A percentile compares a stretch with the other conserved stretches of the same genome.
Evolutionary conservation across 2,888 invertebrate species (phyloP).

Genomic region (Drosophila percnosoma): DNA sequence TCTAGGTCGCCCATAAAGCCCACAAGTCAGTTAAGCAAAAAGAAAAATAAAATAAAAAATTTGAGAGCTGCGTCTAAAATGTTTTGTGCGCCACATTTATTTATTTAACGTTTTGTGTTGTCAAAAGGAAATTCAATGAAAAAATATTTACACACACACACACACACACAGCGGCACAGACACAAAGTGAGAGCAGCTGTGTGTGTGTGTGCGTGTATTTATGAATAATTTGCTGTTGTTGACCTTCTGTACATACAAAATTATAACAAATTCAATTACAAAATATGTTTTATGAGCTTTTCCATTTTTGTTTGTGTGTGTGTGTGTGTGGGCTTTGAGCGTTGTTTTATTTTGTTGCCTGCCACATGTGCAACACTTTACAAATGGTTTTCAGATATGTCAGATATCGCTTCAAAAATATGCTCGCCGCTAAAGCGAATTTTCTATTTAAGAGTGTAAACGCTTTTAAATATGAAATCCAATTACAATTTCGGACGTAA

Average conservation of each 20-base stretch:
- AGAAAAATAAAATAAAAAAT: slow-evolving; percentile 51
- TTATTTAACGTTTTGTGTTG: slow-evolving; percentile 69
- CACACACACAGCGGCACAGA: neutral
- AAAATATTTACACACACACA: slow-evolving; percentile 34
- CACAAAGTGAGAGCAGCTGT: slow-evolving; percentile 7
- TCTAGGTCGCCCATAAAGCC: slow-evolving; percentile 32
- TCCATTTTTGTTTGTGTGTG: neutral
- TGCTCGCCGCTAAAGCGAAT: neutral
- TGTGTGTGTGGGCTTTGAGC: slow-evolving; percentile 4
- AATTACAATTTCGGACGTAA: neutral
- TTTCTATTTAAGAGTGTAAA: neutral
- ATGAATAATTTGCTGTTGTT: slow-evolving; percentile 47
- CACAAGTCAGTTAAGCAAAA: slow-evolving; percentile 72
- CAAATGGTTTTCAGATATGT: neutral
- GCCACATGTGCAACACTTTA: neutral
- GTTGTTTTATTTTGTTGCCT: slow-evolving; percentile 7
- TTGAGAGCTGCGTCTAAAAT: slow-evolving; percentile 23
- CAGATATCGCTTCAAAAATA: neutral
- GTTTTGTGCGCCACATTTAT: slow-evolving; percentile 46
- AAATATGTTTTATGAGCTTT: slow-evolving; percentile 66
- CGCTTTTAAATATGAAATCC: neutral
- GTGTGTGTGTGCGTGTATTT: slow-evolving; percentile 20
- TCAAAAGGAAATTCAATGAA: slow-evolving; percentile 65
- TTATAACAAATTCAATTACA: slow-evolving; percentile 76
- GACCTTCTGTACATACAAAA: slow-evolving; percentile 65